These are phyloP conservation scores for Myiagra hebetior DNA, from an alignment of 2,113 vertebrate species.

Conservation along the genomic window DNA sequence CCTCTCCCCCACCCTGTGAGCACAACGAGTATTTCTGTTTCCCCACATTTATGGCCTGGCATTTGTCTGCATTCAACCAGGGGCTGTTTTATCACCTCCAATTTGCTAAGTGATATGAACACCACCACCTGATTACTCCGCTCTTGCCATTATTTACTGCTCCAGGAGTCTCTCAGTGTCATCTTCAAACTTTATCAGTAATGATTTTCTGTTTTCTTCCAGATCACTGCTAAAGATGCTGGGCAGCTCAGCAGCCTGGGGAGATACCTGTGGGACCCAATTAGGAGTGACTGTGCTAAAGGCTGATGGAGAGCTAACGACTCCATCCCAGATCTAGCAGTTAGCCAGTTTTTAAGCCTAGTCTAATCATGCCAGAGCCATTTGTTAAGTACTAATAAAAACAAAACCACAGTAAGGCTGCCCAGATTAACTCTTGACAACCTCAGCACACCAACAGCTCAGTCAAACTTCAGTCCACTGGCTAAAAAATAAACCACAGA, in stretches of 20 bases:
- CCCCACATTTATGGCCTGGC: background rate
- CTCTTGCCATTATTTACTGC: conserved; percentile 30
- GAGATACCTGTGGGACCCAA: conserved; percentile 35
- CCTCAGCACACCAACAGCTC: background rate
- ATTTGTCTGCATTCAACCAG: conserved; percentile 25
- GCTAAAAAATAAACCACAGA: background rate
- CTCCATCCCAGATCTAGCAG: background rate
- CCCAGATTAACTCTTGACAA: background rate
- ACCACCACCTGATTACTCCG: background rate
- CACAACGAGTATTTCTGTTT: background rate
- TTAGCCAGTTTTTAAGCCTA: background rate
- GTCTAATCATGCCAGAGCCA: background rate
- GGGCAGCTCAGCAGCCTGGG: background rate
- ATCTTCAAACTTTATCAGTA: conserved; percentile 52
- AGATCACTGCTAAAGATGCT: background rate
- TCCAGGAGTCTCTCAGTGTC: conserved; percentile 14
- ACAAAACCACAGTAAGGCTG: background rate
- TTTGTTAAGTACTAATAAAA: background rate
- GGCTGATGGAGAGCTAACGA: background rate
- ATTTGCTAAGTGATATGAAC: conserved; percentile 43
- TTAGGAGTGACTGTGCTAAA: background rate
- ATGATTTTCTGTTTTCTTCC: conserved; percentile 50
- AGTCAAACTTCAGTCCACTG: background rate
- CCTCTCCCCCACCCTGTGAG: background rate
- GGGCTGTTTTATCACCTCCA: conserved; percentile 35